Percentiles rank a stretch among this genome's conserved stretches.
phyloP scores from a whole-genome alignment of 2,888 invertebrate genomes.

The Eudemis profundana region DNA sequence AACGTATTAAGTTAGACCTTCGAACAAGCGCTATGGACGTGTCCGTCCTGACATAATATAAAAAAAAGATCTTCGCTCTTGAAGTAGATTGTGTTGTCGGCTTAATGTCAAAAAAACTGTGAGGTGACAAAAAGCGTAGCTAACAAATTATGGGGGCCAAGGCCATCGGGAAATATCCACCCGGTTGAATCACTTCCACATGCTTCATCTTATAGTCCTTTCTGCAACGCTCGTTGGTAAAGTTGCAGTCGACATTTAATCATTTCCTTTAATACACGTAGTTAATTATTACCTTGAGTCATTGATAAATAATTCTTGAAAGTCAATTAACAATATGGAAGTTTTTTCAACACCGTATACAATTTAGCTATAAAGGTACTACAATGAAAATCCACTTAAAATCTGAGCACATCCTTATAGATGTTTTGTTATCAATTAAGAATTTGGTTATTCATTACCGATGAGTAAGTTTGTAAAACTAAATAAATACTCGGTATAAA shows the following conservation, averaged over 20 bases:
- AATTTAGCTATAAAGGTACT: no score
- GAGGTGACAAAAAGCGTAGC: conserved; percentile 11
- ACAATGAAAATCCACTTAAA: no score
- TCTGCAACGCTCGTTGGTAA: not conserved
- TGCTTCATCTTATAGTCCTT: not conserved
- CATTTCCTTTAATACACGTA: conserved; percentile 26
- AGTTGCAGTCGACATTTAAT: conserved; percentile 9
- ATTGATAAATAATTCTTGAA: conserved; percentile 18
- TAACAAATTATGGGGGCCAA: conserved; percentile 19
- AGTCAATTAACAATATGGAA: conserved; percentile 20
- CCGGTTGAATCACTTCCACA: conserved; percentile 18
- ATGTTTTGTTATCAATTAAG: no score
- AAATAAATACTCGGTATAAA: no score
- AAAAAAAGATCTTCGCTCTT: conserved; percentile 1
- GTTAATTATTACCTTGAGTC: conserved; percentile 26
- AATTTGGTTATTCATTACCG: no score
- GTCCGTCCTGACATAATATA: not conserved
- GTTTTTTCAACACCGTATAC: conserved; percentile 2
- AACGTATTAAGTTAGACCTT: no score
- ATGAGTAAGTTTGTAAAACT: no score
- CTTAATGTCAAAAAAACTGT: conserved; percentile 13
- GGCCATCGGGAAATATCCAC: conserved; percentile 25
- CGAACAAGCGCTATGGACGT: no score
- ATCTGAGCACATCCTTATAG: no score
- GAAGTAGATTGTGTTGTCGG: conserved; percentile 16